Evolutionary conservation across 1,140 invertebrate genomes (phyloP), one percentile per base, ranked within the genome.

Genomic region (Tetraneura akinire): DNA sequence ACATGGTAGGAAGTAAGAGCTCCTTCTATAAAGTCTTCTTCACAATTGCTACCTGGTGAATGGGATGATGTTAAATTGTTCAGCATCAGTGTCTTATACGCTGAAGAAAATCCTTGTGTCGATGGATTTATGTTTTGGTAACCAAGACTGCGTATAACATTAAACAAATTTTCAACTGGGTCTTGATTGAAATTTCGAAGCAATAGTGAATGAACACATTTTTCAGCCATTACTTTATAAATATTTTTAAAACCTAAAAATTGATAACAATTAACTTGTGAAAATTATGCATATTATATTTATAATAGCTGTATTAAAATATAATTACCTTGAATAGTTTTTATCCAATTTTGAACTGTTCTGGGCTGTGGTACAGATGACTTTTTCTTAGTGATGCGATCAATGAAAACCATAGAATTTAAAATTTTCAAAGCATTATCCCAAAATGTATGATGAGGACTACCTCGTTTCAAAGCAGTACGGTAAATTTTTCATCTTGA

Each of bases 101-200:
- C 16, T 47, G 42, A 51, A 26, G 49, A 57, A 78, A 81, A 78
- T 29, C 60, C 53, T 4, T 23, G 32, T 0, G 42, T 26, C 23
- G 53, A 60, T 51, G 71, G 80, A 26, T 76, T 78, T 47, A 45
- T 81, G n/a, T n/a, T 81, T 37, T 51, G 21, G 1, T 57, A 70
- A 51, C 80, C 73, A 62, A 76, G 37, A 13, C 51, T 42, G 32
- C 42, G 16, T 60, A 81, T 81, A 32, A 21, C 16, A 18, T 57
- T 53, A 81, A 78, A 78, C n/a, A 73, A 49, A 47, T 81, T 81
- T 29, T 81, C 71, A 47, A 81, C n/a, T 1, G 80, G 80, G n/a
- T n/a, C n/a, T n/a, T n/a, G n/a, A 29, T 81, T 81, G 9, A 78
- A 62, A 57, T 45, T 57, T 49, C 32, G 53, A 21, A 55, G 53